These are phyloP conservation scores for Sinopyrophorus schimmeli DNA, from an alignment of 2,888 invertebrate species.

Conservation along the genomic window DNA sequence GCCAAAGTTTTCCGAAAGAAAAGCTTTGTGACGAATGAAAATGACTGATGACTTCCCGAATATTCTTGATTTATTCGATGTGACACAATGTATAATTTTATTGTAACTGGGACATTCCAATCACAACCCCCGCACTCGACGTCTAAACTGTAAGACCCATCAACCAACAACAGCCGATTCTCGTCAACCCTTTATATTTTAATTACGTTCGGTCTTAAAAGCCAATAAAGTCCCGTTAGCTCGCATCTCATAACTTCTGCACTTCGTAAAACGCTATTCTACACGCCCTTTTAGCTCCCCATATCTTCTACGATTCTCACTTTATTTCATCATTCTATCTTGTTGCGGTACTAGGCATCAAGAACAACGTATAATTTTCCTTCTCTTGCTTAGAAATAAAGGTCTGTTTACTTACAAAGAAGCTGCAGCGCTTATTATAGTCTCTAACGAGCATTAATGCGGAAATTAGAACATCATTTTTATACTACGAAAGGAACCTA, in stretches of 20 bases:
- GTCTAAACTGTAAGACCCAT: conserved; percentile 29
- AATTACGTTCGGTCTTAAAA: conserved; percentile 49
- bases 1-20: conserved; percentile 35
- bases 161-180: conserved; percentile 35
- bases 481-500: too few relatives aligned
- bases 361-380: conserved; percentile 32
- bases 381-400: conserved; percentile 14
- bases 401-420: conserved; percentile 7
- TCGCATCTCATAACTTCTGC: conserved; percentile 48
- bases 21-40: conserved; percentile 37
- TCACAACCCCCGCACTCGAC: conserved; percentile 8
- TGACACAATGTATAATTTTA: conserved; percentile 23
- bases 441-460: too few relatives aligned
- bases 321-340: conserved; percentile 32
- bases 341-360: conserved; percentile 25
- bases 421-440: not conserved
- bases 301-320: conserved; percentile 30
- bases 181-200: conserved; percentile 48
- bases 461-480: too few relatives aligned
- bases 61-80: conserved; percentile 33
- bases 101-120: conserved; percentile 15
- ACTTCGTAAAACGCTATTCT: conserved; percentile 44
- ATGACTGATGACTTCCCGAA: conserved; percentile 42
- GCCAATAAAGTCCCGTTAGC: conserved; percentile 50
- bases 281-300: conserved; percentile 36